These are phyloP conservation scores for Lamellibrachia columna DNA, from an alignment of 2,888 invertebrate genomes.

Conservation along the genomic window DNA sequence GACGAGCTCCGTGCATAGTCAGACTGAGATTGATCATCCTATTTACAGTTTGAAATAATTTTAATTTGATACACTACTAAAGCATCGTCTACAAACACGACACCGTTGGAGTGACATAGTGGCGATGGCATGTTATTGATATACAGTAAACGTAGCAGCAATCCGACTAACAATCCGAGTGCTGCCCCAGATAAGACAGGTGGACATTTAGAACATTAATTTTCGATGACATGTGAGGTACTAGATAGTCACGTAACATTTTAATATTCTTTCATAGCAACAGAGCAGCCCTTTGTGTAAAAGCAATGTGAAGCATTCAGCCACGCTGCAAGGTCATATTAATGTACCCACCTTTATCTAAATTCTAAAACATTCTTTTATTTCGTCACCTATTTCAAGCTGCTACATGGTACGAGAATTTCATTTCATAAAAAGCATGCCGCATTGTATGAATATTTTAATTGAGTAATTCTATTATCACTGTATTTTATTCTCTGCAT, in stretches of 20 bases:
- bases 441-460: neutral
- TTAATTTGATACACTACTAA: neutral
- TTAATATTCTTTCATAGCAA: too few species aligned
- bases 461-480: neutral
- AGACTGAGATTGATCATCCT: neutral
- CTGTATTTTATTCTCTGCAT: too few species aligned
- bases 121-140: neutral
- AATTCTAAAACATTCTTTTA: neutral
- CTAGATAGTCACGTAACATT: neutral
- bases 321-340: neutral
- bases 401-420: neutral
- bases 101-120: neutral
- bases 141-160: neutral
- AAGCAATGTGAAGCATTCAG: too few species aligned
- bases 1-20: neutral
- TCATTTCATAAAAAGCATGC: neutral
- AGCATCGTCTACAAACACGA: neutral
- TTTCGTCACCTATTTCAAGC: neutral
- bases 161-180: neutral
- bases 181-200: neutral
- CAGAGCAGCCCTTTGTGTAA: too few species aligned
- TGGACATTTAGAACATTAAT: neutral
- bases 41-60: neutral
- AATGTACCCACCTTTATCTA: neutral
- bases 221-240: neutral